Base-by-base conservation (phyloP, 2,888 invertebrate genomes). In the Halictus ligatus region DNA sequence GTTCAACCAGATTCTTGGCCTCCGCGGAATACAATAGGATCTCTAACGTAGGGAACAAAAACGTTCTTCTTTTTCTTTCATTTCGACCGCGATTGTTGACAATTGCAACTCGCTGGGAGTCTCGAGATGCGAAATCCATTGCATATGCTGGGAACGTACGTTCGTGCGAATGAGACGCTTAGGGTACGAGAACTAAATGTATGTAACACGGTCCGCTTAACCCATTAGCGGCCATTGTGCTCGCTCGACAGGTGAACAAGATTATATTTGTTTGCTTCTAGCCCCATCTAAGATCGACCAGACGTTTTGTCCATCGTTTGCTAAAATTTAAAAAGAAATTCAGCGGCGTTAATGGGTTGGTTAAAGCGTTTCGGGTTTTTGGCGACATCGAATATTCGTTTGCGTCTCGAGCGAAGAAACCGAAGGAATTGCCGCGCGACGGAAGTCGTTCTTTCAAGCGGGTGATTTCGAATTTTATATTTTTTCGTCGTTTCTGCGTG, bases 171-270 rank as follows among this genome's bases (percentile, higher is more conserved):
- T 72, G 71, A 75, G 71, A 75, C 54, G 48, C 72, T 54, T 43
- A 73, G 13, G 35, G 29, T 69, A 67, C 2, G 35, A 79, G 46
- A 86, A 79, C 40, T 46, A 67, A 78, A 71, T 81, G 74, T 74
- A 86, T 13, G 77, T 79, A 86, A 50, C 83, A 78, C 71, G 77
- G 83, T 75, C 58, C 21, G 79, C 74, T 77, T 21, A n/a, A n/a
- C n/a, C n/a, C n/a, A n/a, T n/a, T n/a, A n/a, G n/a, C n/a, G n/a
- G n/a, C n/a, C n/a, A n/a, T n/a, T n/a, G n/a, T n/a, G n/a, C n/a
- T n/a, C n/a, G n/a, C n/a, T n/a, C n/a, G n/a, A n/a, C n/a, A n/a
- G n/a, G n/a, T n/a, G n/a, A n/a, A n/a, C n/a, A n/a, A n/a, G n/a
- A n/a, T n/a, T n/a, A n/a, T n/a, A n/a, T n/a, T n/a, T n/a, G n/a